Evolutionary conservation across 2,888 invertebrate genomes (phyloP).

Genomic region (Salpingus planirostris): DNA sequence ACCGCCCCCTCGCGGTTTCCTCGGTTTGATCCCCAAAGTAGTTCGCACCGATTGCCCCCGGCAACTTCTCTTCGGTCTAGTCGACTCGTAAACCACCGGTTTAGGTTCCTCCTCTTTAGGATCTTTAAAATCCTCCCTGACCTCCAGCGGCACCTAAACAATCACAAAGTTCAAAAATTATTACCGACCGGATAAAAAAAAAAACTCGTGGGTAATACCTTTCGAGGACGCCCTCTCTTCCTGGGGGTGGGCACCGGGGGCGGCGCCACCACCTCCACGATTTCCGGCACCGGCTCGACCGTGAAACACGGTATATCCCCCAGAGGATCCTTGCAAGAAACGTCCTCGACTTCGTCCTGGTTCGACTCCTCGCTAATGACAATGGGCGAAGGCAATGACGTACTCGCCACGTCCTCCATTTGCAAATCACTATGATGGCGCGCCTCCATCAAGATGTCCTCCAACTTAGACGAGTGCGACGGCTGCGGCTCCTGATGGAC

Average conservation of each 20-base stretch:
- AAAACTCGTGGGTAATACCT: conserved; percentile 18
- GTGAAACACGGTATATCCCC: conserved; percentile 25
- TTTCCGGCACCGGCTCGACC: conserved; percentile 21
- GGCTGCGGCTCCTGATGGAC: conserved; percentile 22
- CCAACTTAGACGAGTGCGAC: conserved; percentile 12
- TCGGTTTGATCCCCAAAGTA: conserved; percentile 37
- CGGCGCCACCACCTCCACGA: conserved; percentile 6
- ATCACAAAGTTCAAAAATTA: conserved; percentile 1
- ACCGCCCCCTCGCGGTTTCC: conserved; percentile 35
- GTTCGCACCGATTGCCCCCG: conserved; percentile 37
- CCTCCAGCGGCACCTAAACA: conserved; percentile 34
- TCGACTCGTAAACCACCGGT: conserved; percentile 20
- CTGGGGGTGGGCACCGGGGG: conserved; percentile 30
- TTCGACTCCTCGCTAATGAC: conserved; percentile 28
- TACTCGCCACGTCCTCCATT: conserved; percentile 13
- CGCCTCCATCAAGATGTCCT: conserved; percentile 14
- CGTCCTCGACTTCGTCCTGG: conserved; percentile 23
- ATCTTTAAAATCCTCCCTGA: conserved; percentile 35
- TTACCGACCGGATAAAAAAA: too few species aligned
- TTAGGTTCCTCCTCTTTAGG: conserved; percentile 19
- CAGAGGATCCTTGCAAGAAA: conserved; percentile 19
- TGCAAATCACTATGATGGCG: conserved; percentile 6
- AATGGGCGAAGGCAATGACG: too few species aligned
- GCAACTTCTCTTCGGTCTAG: conserved; percentile 40
- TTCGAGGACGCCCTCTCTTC: conserved; percentile 45